Conservation (phyloP, 2,888 invertebrate genomes). For the Pammene fasciana region DNA sequence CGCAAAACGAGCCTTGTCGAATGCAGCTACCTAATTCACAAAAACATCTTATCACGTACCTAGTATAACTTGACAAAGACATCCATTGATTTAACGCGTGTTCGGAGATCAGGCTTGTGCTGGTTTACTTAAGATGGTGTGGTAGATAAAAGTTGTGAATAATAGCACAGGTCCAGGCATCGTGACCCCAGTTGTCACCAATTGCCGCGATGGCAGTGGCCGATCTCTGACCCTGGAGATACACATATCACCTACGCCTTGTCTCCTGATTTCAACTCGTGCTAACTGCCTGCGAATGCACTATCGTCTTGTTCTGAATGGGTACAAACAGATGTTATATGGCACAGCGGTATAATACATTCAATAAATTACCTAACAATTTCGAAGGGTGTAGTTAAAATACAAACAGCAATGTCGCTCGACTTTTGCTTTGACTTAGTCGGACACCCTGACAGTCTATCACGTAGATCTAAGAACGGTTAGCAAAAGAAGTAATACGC, state of each 20-base stretch:
- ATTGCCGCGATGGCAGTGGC: constrained; percentile 73
- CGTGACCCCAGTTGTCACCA: constrained; percentile 71
- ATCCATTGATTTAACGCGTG: not conserved
- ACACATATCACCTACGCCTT: constrained; percentile 68
- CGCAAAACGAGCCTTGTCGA: constrained; percentile 64
- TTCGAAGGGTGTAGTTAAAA: no score
- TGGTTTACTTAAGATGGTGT: not conserved
- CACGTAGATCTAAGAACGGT: not conserved
- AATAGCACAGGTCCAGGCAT: constrained; percentile 55
- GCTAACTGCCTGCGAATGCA: constrained; percentile 6
- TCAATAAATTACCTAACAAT: no score
- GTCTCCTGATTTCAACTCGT: constrained; percentile 50
- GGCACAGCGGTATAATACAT: not conserved
- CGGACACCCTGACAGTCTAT: no score
- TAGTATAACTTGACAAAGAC: not conserved
- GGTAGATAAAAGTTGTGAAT: constrained; percentile 4
- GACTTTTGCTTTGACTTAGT: no score
- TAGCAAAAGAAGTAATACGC: not conserved
- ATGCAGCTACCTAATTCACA: constrained; percentile 47
- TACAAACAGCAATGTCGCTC: no score
- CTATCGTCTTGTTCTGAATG: not conserved
- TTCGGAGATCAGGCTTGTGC: not conserved
- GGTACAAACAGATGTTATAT: not conserved
- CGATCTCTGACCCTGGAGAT: constrained; percentile 75
- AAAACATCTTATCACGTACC: not conserved